phyloP scores from a whole-genome alignment of 2,888 invertebrate species.

The Meta bourneti region DNA sequence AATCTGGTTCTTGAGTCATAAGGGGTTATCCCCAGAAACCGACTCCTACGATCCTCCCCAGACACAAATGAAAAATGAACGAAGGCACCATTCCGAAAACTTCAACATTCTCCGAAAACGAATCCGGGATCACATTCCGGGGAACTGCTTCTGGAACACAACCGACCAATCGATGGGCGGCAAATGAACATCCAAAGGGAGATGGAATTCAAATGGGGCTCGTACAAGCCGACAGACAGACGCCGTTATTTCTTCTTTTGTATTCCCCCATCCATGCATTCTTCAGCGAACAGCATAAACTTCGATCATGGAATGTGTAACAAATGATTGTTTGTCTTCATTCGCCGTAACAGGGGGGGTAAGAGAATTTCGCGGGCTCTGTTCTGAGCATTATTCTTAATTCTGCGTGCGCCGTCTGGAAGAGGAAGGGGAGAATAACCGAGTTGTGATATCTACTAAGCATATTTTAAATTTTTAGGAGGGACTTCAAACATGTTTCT shows the following conservation, averaged over 20 bases:
- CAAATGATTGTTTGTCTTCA: constrained; percentile 51
- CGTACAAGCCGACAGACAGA: constrained; percentile 53
- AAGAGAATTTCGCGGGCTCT: constrained; percentile 18
- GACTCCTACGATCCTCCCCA: background rate
- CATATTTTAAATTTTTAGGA: background rate
- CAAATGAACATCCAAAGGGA: constrained; percentile 66
- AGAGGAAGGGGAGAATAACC: background rate
- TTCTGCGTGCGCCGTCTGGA: constrained; percentile 3
- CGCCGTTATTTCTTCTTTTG: constrained; percentile 30
- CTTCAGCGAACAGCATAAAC: constrained; percentile 43
- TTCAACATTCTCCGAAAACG: constrained; percentile 55
- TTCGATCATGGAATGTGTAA: constrained; percentile 57
- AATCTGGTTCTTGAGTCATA: background rate
- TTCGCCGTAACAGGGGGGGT: constrained; percentile 5
- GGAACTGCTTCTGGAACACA: constrained; percentile 15
- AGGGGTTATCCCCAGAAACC: background rate
- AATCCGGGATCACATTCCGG: constrained; percentile 54
- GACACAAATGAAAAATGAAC: constrained; percentile 51
- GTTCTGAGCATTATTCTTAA: constrained; percentile 23
- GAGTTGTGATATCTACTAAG: background rate
- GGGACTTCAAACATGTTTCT: background rate
- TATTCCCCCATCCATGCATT: background rate
- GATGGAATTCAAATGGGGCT: constrained; percentile 73
- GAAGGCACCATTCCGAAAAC: constrained; percentile 49
- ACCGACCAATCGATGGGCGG: constrained; percentile 32